These are phyloP conservation scores for Micronisus gabar DNA, from an alignment of 2,113 vertebrate species.

Conservation along the genomic window DNA sequence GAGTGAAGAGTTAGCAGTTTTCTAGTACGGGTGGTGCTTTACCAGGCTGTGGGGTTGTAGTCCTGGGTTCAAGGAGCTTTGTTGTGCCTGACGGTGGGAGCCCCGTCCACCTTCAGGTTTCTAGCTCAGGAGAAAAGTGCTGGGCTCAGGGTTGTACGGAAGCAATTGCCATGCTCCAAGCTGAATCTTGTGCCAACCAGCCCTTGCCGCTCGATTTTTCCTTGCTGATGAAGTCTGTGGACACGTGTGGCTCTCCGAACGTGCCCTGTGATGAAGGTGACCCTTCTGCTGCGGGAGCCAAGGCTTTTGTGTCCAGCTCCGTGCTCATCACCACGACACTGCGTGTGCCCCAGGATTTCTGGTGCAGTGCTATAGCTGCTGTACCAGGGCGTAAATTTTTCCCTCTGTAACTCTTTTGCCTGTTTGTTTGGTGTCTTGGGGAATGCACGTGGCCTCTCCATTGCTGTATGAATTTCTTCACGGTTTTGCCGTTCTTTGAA, in stretches of 20 bases:
- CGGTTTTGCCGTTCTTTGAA: background rate
- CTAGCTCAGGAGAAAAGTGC: background rate
- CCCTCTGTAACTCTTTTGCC: background rate
- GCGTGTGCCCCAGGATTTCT: background rate
- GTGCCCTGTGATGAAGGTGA: background rate
- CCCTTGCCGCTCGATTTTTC: background rate
- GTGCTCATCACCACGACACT: accelerated
- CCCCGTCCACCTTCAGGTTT: background rate
- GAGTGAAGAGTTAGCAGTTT: background rate
- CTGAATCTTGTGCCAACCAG: background rate
- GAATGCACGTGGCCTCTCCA: background rate
- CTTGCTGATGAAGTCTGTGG: background rate
- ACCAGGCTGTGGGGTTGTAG: background rate
- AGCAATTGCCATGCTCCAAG: background rate
- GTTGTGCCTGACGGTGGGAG: background rate
- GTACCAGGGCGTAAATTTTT: background rate
- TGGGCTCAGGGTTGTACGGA: background rate
- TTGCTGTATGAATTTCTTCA: background rate
- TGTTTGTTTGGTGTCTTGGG: background rate
- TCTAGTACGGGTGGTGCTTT: background rate
- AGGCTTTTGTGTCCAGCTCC: background rate
- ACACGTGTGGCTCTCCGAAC: background rate
- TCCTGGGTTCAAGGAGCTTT: background rate
- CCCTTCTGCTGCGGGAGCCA: background rate
- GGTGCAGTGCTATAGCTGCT: background rate